Base-by-base conservation (phyloP, 1,140 invertebrate species). In the Marisa cornuarietis region DNA sequence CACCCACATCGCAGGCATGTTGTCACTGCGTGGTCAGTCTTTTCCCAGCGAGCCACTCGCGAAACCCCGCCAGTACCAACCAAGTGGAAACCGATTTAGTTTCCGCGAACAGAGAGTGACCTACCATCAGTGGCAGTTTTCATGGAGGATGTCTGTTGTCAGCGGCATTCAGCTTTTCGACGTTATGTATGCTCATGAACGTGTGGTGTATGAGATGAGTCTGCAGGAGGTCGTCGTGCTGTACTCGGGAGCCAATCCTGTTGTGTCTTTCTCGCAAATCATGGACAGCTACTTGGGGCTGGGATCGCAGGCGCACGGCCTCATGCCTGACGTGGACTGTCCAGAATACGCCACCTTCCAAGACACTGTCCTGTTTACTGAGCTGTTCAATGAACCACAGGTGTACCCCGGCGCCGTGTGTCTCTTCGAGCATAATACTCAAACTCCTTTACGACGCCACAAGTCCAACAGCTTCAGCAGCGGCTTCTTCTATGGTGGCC, bases 371-470 rank as follows among this genome's bases (percentile, higher is more conserved):
- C 81, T 82, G 61, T 77, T 78, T n/a, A 78, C 79, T 10, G 82
- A 81, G 66, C 76, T 77, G 22, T 68, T 68, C 14, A 42, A 66
- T 10, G 58, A 76, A 22, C 68, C 75, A 13, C 63, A 62, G 13
- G 61, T 51, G 0, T 80, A 79, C 52, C 73, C 54, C 62, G 86
- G 85, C 24, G 66, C 85, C 3, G 80, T 87, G n/a, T 90, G 89
- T 81, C 52, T 90, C 1, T 90, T 90, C 76, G 88, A 90, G 63
- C 84, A 86, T n/a, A 84, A 83, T 58, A 87, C 81, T 1, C 83
- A 80, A 7, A 69, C 84, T 8, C 87, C 86, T 26, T 69, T 88
- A 11, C 75, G 87, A 26, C 76, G 87, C 11, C 87, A 88, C 76
- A 76, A 82, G 16, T 65, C 80, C 20, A 71, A 72, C 52, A 74